Evolutionary conservation across 23 tunicate species (phyloP).

Genomic region (Ciona savignyi): DNA sequence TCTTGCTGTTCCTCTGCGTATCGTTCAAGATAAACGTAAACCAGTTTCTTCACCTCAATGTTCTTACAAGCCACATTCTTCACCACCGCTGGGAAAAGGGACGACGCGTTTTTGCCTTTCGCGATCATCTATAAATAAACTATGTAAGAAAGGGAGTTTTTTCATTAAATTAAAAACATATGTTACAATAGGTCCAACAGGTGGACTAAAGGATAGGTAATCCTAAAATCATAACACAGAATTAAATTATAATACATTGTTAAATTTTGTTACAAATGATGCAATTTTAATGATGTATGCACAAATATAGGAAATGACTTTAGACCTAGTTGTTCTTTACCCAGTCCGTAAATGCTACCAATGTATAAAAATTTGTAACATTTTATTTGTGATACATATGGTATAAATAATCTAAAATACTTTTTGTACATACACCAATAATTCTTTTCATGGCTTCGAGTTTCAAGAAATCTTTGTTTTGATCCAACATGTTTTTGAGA

Average conservation of each 20-base stretch:
- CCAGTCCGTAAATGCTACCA: neutral
- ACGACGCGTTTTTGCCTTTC: constrained; percentile 92
- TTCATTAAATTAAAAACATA: neutral
- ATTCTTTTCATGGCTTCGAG: constrained; percentile 97
- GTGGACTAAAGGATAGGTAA: neutral
- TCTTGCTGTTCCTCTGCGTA: constrained; percentile 99
- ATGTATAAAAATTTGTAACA: no score
- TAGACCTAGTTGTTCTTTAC: neutral
- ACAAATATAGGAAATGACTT: no score
- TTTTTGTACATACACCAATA: constrained; percentile 69
- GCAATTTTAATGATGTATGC: no score
- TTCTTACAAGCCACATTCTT: constrained; percentile 95
- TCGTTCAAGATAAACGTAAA: constrained; percentile 95
- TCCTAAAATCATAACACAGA: no score
- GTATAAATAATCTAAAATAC: no score
- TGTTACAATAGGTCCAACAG: neutral
- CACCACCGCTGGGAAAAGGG: constrained; percentile 87
- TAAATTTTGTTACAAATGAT: no score
- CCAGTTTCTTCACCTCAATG: constrained; percentile 91
- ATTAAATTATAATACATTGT: no score
- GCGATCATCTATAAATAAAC: constrained; percentile 59
- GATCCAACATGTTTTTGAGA: constrained; percentile 87
- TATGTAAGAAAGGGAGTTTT: neutral
- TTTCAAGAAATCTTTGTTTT: constrained; percentile 81
- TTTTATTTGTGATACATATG: neutral